phyloP scores from a whole-genome alignment of 2,888 invertebrate genomes.

The Punctoribates punctum region DNA sequence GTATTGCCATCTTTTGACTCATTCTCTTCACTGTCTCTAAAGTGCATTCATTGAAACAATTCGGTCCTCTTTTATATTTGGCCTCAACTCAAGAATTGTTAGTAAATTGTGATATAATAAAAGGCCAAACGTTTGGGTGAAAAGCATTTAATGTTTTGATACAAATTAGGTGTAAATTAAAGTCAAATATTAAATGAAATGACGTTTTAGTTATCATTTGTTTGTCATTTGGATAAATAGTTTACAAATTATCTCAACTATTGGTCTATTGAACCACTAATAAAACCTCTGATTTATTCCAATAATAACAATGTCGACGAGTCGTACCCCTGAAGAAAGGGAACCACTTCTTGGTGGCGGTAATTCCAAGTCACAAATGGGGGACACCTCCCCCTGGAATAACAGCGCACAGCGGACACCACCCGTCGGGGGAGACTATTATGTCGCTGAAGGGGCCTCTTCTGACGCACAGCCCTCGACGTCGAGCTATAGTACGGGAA shows the following conservation, averaged over 20 bases:
- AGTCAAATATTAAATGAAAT: slow-evolving; percentile 20
- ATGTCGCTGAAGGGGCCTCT: neutral
- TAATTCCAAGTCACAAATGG: neutral
- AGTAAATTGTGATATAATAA: no score
- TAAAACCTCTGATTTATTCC: neutral
- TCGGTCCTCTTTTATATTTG: no score
- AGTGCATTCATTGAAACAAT: no score
- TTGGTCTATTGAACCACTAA: neutral
- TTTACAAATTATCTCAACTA: neutral
- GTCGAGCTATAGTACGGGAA: neutral
- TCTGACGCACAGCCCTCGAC: neutral
- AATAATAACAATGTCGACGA: neutral
- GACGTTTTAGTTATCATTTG: slow-evolving; percentile 33
- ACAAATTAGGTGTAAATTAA: no score
- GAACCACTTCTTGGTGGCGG: slow-evolving; percentile 3
- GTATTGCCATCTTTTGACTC: no score
- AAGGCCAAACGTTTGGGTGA: no score
- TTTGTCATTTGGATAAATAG: slow-evolving; percentile 1
- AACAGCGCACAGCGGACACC: neutral
- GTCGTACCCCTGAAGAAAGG: neutral
- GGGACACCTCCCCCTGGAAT: neutral
- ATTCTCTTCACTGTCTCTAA: no score
- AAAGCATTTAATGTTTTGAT: no score
- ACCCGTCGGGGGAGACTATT: neutral
- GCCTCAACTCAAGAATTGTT: no score